Conservation (phyloP, 64 coral and sea anemone species). For the Trachythela sp. region DNA sequence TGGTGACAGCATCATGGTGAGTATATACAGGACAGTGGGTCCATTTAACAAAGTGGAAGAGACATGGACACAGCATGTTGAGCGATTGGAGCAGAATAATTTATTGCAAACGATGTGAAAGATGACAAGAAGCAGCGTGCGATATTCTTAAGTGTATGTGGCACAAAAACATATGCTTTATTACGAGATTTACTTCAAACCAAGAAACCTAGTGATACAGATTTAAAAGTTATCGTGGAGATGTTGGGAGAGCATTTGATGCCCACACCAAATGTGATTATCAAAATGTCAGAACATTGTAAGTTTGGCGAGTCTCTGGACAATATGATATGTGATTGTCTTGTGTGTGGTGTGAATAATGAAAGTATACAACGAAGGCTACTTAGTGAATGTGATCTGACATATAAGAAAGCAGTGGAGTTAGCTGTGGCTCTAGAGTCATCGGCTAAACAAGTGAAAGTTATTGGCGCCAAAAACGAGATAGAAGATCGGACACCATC, state of each 20-base stretch:
- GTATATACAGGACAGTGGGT: not conserved
- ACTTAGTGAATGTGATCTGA: not conserved
- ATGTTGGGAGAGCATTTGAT: conserved; percentile 10
- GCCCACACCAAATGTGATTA: conserved; percentile 23
- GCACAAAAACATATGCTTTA: conserved; percentile 44
- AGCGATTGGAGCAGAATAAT: conserved; percentile 15
- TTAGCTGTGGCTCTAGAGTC: conserved; percentile 9
- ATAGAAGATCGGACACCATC: not conserved
- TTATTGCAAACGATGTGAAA: conserved; percentile 19
- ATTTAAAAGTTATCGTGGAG: too few relatives aligned
- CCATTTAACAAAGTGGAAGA: not conserved
- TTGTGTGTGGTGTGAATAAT: conserved; percentile 32
- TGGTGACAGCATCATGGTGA: too few relatives aligned
- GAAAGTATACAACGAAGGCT: conserved; percentile 17
- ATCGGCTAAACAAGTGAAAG: not conserved
- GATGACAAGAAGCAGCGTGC: not conserved
- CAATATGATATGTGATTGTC: conserved; percentile 25
- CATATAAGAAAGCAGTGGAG: not conserved
- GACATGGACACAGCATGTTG: not conserved
- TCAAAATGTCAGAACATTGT: conserved; percentile 37
- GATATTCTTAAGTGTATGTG: conserved; percentile 7
- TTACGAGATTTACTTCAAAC: conserved; percentile 57
- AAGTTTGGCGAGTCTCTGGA: not conserved
- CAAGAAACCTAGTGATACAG: conserved; percentile 32
- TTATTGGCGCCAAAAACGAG: not conserved